Base-by-base conservation (phyloP, 2,113 vertebrate species). In the Hypocryptadius cinnamomeus region DNA sequence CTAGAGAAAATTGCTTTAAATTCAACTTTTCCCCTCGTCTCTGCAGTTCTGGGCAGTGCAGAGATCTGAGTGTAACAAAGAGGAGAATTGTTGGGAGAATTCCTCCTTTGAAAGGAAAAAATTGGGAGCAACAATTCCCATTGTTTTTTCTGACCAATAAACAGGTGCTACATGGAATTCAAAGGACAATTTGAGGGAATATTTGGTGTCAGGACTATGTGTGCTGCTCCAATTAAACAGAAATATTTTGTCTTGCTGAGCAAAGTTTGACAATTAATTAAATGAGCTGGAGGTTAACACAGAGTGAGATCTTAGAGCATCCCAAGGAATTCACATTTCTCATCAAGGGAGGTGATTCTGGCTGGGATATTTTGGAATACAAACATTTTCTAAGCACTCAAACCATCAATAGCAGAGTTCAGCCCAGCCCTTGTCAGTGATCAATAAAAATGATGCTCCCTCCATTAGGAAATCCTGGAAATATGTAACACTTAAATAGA, bases 1-100 rank as follows among this genome's bases (percentile, higher is more conserved):
- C 15, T 28, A 9, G 19, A 20, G 53, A 71, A 79, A 72, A 59
- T 30, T 0, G 10, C 50, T 59, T 44, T 1, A 5, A 69, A 53
- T 60, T 4, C 17, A 0, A 0, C 8, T 51, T 42, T 91, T 51
- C 10, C 8, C 22, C 31, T 51, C 9, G 0, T 54, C 4, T 14
- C 47, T 39, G 40, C 25, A 24, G 1, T 30, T 70, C 5, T 0
- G 30, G 78, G 22, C 44, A 48, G 60, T 4, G n/a, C 44, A 11
- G 21, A 78, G 31, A 14, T 56, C 4, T 4, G 1, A 37, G 57
- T 10, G 37, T 27, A 30, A 42, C 20, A 16, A 11, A n/a, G 42
- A 24, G 25, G n/a, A 57, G 50, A 64, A 31, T 16, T 23, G 8
- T 16, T 53, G 56, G 33, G 60, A 64, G 47, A 37, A 16, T 5